Base-by-base conservation (phyloP, 2,888 invertebrate species). In the Hydropsyche betteni region DNA sequence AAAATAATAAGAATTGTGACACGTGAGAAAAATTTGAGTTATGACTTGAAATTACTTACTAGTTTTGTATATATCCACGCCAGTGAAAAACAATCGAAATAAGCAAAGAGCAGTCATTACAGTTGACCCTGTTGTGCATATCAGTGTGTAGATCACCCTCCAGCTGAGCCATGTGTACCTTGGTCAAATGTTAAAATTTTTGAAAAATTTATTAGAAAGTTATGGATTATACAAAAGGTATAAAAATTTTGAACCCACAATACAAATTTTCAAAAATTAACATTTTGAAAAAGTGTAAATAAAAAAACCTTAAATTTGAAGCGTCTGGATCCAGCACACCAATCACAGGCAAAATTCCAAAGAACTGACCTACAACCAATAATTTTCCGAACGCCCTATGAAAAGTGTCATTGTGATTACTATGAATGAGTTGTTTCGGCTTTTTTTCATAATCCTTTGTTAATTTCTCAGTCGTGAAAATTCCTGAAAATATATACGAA, bases 311-410 rank as follows among this genome's bases (percentile, higher is more conserved):
- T 38, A 87, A 82, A 50, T 82, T 80, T 4, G 82, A 81, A 0
- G 85, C 82, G 68, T 86, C 84, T 1, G 82, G 81, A 0, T 84
- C 84, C 79, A 83, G 84, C 10, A 88, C 80, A 0, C 89, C 89
- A 51, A 82, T 80, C 0, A 89, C 85, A 0, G 89, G 89, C 79
- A 90, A 81, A 14, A 89, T 81, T 34, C 87, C 88, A 77, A 89
- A 86, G 74, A 85, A 85, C 80, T 88, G 88, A 0, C 88, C 87
- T 58, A 89, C 76, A 50, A 85, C 81, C 69, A 89, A 81, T 74
- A 89, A 86, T 1, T 89, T 87, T 36, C 85, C 84, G 70, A 89
- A 81, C 7, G 88, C 86, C 64, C 85, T 82, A 78, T 88, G 87
- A 52, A 89, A 83, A 55, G 86, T 86, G 73, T 87, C 86, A 4